Conservation (phyloP, 2,888 invertebrate genomes). For the Emesis castigata region DNA sequence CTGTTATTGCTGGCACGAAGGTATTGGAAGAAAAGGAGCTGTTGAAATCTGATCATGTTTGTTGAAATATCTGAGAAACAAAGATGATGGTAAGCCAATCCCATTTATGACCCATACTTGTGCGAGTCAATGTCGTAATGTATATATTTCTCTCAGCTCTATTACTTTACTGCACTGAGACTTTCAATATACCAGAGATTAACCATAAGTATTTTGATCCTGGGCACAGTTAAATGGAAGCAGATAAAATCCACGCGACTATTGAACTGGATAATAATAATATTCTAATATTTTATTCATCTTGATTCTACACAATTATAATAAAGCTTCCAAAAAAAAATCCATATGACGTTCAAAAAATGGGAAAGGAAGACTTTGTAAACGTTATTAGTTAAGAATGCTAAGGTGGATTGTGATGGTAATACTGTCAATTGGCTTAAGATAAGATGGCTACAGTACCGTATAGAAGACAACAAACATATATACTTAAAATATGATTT, state of each 20-base stretch:
- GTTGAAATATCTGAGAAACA: conserved; percentile 48
- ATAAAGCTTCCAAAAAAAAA: conserved; percentile 6
- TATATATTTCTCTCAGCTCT: conserved; percentile 46
- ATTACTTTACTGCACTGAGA: conserved; percentile 41
- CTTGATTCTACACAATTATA: neutral
- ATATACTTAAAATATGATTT: conserved; percentile 19
- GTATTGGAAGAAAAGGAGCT: conserved; percentile 43
- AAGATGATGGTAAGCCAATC: conserved; percentile 22
- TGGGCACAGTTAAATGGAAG: conserved; percentile 50
- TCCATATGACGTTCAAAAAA: conserved; percentile 41
- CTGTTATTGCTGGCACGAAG: conserved; percentile 54
- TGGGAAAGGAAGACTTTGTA: neutral
- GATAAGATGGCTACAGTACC: neutral
- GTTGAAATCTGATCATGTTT: conserved; percentile 44
- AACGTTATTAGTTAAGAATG: neutral
- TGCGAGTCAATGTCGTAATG: conserved; percentile 50
- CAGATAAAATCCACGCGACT: conserved; percentile 49
- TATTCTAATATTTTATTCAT: conserved; percentile 7
- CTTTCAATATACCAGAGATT: conserved; percentile 48
- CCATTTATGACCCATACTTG: conserved; percentile 52
- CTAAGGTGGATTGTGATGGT: neutral
- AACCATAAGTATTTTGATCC: conserved; percentile 58
- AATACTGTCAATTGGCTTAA: neutral
- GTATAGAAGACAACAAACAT: neutral
- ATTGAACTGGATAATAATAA: conserved; percentile 49